Evolutionary conservation across 2,797 vertebrate genomes (phyloP), one percentile per base, ranked within the genome.

Genomic region (Chaetophractus vellerosus): DNA sequence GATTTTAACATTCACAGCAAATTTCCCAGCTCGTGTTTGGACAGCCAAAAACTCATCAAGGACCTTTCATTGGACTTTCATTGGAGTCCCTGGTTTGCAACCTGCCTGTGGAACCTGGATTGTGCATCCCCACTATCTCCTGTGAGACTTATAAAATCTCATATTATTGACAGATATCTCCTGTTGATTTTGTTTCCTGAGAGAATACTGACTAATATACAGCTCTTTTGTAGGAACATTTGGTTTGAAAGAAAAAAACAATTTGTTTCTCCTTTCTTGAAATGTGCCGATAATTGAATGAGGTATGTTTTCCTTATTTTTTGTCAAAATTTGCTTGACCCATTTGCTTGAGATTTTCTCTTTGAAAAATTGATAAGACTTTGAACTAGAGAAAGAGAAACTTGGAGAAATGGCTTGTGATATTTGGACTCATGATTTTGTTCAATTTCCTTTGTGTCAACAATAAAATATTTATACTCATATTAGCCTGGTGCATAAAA

Each of bases 161-260:
- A n/a, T n/a, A n/a, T n/a, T n/a, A n/a, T n/a, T n/a, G n/a, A n/a
- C n/a, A n/a, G n/a, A n/a, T n/a, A n/a, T n/a, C n/a, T n/a, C n/a
- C n/a, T n/a, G n/a, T n/a, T n/a, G n/a, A n/a, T n/a, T n/a, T n/a
- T n/a, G n/a, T n/a, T n/a, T n/a, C n/a, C n/a, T n/a, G n/a, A n/a
- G n/a, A n/a, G n/a, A n/a, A n/a, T n/a, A n/a, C n/a, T n/a, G n/a
- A n/a, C n/a, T n/a, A n/a, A n/a, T n/a, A n/a, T n/a, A n/a, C 2
- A 41, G 14, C 14, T 66, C 24, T 92, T 19, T n/a, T 50, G 16
- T 7, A 85, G 21, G 48, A 78, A 9, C 6, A 45, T 66, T 57
- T 90, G n/a, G 61, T 64, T 48, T 33, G n/a, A 86, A 86, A 76
- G 41, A 76, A 78, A 9, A 93, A 91, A n/a, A n/a, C n/a, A 24